Base-by-base conservation (phyloP, 2,888 invertebrate genomes). In the Sinodicranocentrus sp. region DNA sequence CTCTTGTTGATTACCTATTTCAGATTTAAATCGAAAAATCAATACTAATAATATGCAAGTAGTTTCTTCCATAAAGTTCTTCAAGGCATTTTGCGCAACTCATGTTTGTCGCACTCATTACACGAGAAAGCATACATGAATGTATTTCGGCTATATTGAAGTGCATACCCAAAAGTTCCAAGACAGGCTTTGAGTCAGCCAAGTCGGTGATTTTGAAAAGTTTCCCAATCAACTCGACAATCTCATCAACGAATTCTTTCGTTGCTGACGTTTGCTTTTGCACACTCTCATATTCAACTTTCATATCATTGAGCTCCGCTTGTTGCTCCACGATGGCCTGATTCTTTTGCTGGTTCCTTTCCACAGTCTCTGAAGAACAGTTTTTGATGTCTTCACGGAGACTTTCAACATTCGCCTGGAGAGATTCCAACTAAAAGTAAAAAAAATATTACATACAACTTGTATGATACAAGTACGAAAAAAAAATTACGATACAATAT, bases 141-240 rank as follows among this genome's bases (percentile, higher is more conserved):
- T n/a, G n/a, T n/a, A n/a, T 33, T 33, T 33, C 3, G 3, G 33
- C 33, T 33, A 33, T 33, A 6, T 10, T 10, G 33, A 33, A 43
- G 3, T 52, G 19, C 39, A 23, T 65, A 75, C 80, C 88, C 1
- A 88, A 52, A 10, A 88, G 79, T 33, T 87, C 87, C 54, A 88
- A 48, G 0, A 88, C 87, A 1, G 87, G 87, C 3, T 82, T 87
- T 6, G 80, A 25, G 17, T 85, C 87, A 75, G 71, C 82, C 28
- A 82, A 84, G 54, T 88, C 87, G 10, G 87, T 87, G 6, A 88
- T 80, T 33, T 73, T 72, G 28, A 87, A 87, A 8, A 88, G 75
- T n/a, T 85, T 79, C 28, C 84, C 84, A 68, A 87, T 87, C 44
- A 86, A 13, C 21, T 65, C 71, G 1, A 87, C 84, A 73, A 88